Base-by-base conservation (phyloP, 2,888 invertebrate species). In the Amphimallon solstitiale region DNA sequence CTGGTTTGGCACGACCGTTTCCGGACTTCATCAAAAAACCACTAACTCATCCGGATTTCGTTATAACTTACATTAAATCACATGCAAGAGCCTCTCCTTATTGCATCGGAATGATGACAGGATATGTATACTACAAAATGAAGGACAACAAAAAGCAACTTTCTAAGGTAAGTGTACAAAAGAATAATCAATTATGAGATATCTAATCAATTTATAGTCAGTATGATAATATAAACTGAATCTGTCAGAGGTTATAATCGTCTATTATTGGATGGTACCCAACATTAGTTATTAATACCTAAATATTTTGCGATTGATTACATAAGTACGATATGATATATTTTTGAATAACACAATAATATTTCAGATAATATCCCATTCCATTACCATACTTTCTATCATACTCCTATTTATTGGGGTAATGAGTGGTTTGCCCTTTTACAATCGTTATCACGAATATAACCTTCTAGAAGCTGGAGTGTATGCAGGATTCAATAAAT, bases 81-180 rank as follows among this genome's bases (percentile, higher is more conserved):
- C 89, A 89, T 77, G 86, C 86, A 0, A 82, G 89, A 5, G 86
- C 85, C 9, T 84, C 85, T 0, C 83, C 88, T 0, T 89, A 89
- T 72, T 79, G 87, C 6, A 79, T 89, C 9, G 89, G 89, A 0
- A 84, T 88, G 76, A 80, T 85, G 63, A 82, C 83, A 12, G 88
- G 88, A 0, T 86, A 84, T 70, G 64, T 85, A n/a, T 80, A 84
- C 64, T 81, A 82, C 46, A 81, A 77, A 69, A 65, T 79, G 56
- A 77, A 76, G 54, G 74, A 75, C 48, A 72, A 71, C 17, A 72
- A 76, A 51, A 74, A 71, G 14, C 77, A 77, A 68, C 71, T 83
- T 14, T 76, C 78, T 19, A 78, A 74, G 75, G 83, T 83, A 77
- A 78, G 76, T 74, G 35, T 17, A 63, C 68, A 49, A 65, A 29